Evolutionary conservation across 2,797 vertebrate species (phyloP).

Genomic region (Peromyscus aztecus): DNA sequence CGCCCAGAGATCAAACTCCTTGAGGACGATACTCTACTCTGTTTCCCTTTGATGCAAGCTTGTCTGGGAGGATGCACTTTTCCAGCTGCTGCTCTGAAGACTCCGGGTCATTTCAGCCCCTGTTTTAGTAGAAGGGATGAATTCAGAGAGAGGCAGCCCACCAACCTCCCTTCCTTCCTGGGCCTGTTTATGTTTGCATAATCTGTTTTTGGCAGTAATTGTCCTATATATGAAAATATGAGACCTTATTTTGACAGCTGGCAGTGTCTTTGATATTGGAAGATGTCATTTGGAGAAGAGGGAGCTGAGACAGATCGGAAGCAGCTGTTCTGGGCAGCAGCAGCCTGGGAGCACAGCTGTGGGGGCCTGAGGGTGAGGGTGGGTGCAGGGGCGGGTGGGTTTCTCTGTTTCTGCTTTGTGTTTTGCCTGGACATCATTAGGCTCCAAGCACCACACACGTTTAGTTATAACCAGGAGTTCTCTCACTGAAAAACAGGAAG

Average conservation of each 20-base stretch:
- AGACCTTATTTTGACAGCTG: slow-evolving; percentile 85
- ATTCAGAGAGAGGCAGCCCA: background rate
- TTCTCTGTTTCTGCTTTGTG: background rate
- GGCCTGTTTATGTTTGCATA: slow-evolving; percentile 68
- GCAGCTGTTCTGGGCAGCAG: fast-evolving
- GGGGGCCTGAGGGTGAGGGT: background rate
- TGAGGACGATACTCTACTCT: background rate
- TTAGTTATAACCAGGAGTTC: background rate
- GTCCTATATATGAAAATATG: slow-evolving; percentile 68
- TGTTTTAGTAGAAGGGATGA: background rate
- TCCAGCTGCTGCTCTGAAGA: slow-evolving; percentile 73
- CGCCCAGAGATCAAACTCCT: slow-evolving; percentile 23
- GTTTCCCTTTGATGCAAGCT: slow-evolving; percentile 51
- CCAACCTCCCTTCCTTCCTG: background rate
- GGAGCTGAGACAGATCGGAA: background rate
- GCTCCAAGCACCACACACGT: background rate
- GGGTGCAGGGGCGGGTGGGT: background rate
- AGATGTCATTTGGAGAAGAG: background rate
- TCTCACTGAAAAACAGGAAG: background rate
- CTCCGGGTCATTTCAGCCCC: slow-evolving; percentile 63
- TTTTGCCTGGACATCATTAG: background rate
- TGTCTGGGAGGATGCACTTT: slow-evolving; percentile 13
- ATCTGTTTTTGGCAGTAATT: background rate
- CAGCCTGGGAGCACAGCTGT: background rate
- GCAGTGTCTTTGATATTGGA: slow-evolving; percentile 66